A percentile compares a stretch with the other conserved stretches of the same genome.
These are phyloP conservation scores for Marisa cornuarietis DNA, from an alignment of 1,140 invertebrate species.

Conservation along the genomic window DNA sequence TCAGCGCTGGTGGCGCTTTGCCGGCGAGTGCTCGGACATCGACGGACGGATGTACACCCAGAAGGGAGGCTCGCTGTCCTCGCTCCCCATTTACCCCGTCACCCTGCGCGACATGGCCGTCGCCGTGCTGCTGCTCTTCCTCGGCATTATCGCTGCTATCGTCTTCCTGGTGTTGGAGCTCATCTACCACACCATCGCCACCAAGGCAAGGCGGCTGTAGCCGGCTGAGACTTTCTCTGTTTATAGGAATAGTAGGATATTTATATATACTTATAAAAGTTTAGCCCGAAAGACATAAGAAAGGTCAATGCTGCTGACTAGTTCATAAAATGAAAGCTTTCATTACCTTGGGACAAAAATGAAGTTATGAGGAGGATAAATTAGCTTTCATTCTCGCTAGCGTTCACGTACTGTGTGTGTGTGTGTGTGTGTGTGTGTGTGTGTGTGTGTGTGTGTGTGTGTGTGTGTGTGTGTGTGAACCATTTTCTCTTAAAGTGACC, in stretches of 20 bases:
- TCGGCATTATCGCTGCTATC: constrained; percentile 38
- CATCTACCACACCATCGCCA: constrained; percentile 32
- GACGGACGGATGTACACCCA: constrained; percentile 27
- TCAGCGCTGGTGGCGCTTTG: constrained; percentile 57
- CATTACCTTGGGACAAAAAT: no score
- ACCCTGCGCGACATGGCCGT: constrained; percentile 40
- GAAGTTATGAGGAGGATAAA: no score
- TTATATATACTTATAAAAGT: neutral
- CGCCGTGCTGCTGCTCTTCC: constrained; percentile 43
- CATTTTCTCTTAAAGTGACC: no score
- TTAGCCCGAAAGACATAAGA: neutral
- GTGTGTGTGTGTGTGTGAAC: no score
- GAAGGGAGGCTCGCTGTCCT: constrained; percentile 32
- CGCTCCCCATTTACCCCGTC: constrained; percentile 37
- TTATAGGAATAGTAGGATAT: neutral
- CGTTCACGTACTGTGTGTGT: no score
- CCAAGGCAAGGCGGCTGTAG: constrained; percentile 26
- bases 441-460: no score
- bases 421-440: no score
- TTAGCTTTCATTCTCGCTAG: no score
- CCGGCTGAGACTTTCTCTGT: neutral
- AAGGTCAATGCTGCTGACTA: no score
- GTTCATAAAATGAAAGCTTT: no score
- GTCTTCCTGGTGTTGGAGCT: constrained; percentile 45
- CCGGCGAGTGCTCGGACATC: constrained; percentile 66